Evolutionary conservation across 1,140 invertebrate genomes (phyloP).

Genomic region (Panagrolaimus sp.): DNA sequence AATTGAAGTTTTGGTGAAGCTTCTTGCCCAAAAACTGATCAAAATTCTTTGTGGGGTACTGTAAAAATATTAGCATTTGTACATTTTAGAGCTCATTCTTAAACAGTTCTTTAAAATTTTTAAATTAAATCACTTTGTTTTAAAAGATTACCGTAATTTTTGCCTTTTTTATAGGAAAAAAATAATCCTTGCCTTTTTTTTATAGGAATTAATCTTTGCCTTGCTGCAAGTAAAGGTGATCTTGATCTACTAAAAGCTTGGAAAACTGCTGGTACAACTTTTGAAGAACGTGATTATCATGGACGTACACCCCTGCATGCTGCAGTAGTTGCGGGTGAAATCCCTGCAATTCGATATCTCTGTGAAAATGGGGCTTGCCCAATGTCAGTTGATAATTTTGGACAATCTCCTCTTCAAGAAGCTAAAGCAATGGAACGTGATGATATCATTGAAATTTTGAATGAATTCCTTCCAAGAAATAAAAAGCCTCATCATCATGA

Average conservation of each 20-base stretch:
- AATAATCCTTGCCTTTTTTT: slow-evolving; percentile 21
- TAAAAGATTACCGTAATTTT: too few species aligned
- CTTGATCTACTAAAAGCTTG: slow-evolving; percentile 48
- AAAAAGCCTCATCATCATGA: too few species aligned
- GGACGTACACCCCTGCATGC: slow-evolving; percentile 56
- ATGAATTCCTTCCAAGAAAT: neutral
- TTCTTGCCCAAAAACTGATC: too few species aligned
- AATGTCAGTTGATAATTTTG: slow-evolving; percentile 28
- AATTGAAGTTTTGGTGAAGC: too few species aligned
- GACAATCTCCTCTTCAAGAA: slow-evolving; percentile 39
- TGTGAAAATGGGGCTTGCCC: slow-evolving; percentile 34
- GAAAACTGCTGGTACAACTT: slow-evolving; percentile 44
- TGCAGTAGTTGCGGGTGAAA: slow-evolving; percentile 24
- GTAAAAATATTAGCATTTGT: too few species aligned
- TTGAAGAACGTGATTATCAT: slow-evolving; percentile 53
- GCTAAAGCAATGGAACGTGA: slow-evolving; percentile 1
- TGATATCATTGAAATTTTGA: neutral
- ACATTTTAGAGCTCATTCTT: too few species aligned
- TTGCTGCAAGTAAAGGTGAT: slow-evolving; percentile 47
- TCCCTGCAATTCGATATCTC: slow-evolving; percentile 32
- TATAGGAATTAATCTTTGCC: slow-evolving; percentile 51
- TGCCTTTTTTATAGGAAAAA: neutral
- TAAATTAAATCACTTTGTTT: too few species aligned
- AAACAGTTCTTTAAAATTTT: too few species aligned
- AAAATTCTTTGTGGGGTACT: too few species aligned